Evolutionary conservation across 2,113 vertebrate genomes (phyloP), one percentile per base, ranked within the genome.

Genomic region (Cyanistes caeruleus): DNA sequence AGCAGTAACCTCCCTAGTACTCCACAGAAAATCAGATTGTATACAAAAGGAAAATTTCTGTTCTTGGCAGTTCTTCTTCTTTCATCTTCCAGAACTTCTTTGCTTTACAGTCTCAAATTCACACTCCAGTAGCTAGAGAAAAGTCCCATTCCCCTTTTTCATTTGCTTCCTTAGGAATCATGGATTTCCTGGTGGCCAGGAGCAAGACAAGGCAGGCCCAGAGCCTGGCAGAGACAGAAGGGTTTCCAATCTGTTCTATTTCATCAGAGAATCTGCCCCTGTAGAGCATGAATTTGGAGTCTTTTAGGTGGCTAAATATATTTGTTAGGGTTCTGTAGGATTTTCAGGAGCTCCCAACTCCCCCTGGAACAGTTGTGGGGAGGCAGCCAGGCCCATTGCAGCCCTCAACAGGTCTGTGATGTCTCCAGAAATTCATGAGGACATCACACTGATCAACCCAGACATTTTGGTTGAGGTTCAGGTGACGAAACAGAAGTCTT

Each of bases 21-120:
- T 84, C 76, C 87, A 33, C 73, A 95, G 72, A 95, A 96, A 89
- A 89, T 51, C 59, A 74, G 9, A 43, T 59, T 63, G 31, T 81
- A 15, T 78, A 70, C 30, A 63, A 39, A 95, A 88, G 33, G 21
- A 92, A 84, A 83, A 74, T 48, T 14, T 87, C 58, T 3, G 4
- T 24, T 76, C 73, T 89, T 90, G 68, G 60, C 55, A 89, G 60
- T 13, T 84, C 27, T 75, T 89, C 9, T 17, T 5, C 17, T 17
- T 88, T 89, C 62, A 37, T 73, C 48, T 92, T 88, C 53, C 68
- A 19, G 51, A 73, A 59, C 35, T 80, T 87, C 62, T 83, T 95
- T 49, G 31, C 37, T 93, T 87, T 41, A 48, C 14, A 79, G 20
- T 46, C 21, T 68, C 39, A 68, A 5, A 65, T 73, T 82, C 85